Percentiles rank a stretch among this genome's conserved stretches.
Conservation (phyloP, 2,797 vertebrate species). For the Acanthurus tractus region DNA sequence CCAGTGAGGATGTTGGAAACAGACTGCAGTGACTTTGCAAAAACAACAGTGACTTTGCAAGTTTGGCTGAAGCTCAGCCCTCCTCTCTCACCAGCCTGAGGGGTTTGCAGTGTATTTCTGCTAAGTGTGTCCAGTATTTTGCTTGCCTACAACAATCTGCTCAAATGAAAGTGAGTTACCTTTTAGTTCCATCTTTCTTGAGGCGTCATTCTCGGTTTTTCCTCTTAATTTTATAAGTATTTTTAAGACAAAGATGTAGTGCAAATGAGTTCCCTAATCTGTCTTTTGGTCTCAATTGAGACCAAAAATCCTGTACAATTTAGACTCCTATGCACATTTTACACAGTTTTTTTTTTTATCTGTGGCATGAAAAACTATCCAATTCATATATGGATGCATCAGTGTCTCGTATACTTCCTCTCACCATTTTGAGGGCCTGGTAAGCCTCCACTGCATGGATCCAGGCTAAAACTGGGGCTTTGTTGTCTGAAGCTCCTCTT, state of each 20-base stretch:
- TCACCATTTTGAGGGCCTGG: conserved; percentile 87
- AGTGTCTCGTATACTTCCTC: conserved; percentile 25
- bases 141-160: neutral
- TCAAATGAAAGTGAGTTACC: conserved; percentile 28
- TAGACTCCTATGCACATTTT: neutral
- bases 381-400: neutral
- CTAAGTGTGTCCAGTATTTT: conserved; percentile 9
- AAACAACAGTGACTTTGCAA: conserved; percentile 38
- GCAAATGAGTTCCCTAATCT: conserved; percentile 14
- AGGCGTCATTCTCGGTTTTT: neutral
- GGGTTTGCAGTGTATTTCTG: conserved; percentile 2
- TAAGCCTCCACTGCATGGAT: conserved; percentile 90
- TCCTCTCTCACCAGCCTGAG: conserved; percentile 19
- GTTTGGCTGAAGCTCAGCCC: conserved; percentile 19
- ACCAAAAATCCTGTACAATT: neutral
- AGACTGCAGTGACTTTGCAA: conserved; percentile 49
- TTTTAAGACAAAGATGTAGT: conserved; percentile 16
- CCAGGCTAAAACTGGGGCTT: conserved; percentile 94
- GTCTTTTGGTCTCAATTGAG: conserved; percentile 8
- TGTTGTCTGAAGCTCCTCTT: conserved; percentile 93
- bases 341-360: neutral
- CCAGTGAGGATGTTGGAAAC: neutral
- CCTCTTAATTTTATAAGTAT: conserved; percentile 8
- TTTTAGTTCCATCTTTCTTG: conserved; percentile 6
- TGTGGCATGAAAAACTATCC: neutral